Percentiles rank a stretch among this genome's conserved stretches.
These are phyloP conservation scores for Zaprionus capensis DNA, from an alignment of 1,140 invertebrate species.

Conservation along the genomic window DNA sequence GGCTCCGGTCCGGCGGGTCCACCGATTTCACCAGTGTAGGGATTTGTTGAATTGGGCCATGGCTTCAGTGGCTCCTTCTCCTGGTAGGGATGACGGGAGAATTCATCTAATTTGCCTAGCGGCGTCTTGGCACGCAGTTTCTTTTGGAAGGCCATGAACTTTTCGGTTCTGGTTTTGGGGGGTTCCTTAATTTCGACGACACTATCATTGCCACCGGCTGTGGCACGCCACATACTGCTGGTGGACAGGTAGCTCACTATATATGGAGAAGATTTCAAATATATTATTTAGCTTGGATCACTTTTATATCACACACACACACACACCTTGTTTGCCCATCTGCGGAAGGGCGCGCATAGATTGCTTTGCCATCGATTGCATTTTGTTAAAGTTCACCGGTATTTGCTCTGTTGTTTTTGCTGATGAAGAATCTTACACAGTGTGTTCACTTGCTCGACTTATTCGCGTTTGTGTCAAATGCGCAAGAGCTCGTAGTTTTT, in stretches of 20 bases:
- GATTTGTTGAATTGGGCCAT: slow-evolving; percentile 95
- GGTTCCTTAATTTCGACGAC: slow-evolving; percentile 69
- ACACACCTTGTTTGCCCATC: slow-evolving; percentile 74
- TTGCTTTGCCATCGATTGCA: slow-evolving; percentile 73
- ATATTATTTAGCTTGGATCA: slow-evolving; percentile 12
- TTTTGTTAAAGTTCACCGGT: slow-evolving; percentile 44
- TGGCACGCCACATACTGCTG: slow-evolving; percentile 47
- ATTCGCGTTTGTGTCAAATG: slow-evolving; percentile 38
- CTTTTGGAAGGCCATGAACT: slow-evolving; percentile 86
- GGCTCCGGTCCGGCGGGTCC: slow-evolving; percentile 99
- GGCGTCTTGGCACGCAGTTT: slow-evolving; percentile 87
- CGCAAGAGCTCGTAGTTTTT: slow-evolving; percentile 25
- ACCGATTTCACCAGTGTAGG: slow-evolving; percentile 90
- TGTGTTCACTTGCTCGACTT: slow-evolving; percentile 44
- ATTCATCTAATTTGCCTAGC: slow-evolving; percentile 88
- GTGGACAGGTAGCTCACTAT: slow-evolving; percentile 62
- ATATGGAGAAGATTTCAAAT: slow-evolving; percentile 18
- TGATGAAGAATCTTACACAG: not conserved
- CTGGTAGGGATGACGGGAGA: slow-evolving; percentile 90
- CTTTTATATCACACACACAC: slow-evolving; percentile 34
- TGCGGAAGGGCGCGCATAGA: slow-evolving; percentile 59
- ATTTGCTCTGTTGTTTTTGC: slow-evolving; percentile 17
- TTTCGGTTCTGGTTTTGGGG: slow-evolving; percentile 61
- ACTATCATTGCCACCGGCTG: slow-evolving; percentile 38
- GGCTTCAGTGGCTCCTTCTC: slow-evolving; percentile 94